A percentile compares a stretch with the other conserved stretches of the same genome.
These are phyloP conservation scores for Calliphora vomitoria DNA, from an alignment of 2,888 invertebrate genomes.

Conservation along the genomic window DNA sequence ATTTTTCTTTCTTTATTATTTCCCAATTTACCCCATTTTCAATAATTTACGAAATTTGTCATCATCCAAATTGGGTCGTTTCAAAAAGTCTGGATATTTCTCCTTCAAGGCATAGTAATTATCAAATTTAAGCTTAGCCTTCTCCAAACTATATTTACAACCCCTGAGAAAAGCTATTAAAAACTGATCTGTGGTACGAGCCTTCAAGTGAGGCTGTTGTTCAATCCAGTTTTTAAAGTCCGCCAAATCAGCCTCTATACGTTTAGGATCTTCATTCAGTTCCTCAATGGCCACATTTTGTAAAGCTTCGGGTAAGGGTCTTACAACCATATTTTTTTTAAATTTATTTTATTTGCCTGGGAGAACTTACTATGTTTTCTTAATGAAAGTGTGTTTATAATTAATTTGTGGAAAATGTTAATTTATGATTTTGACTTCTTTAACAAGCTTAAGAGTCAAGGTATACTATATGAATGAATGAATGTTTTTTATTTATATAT, in stretches of 20 bases:
- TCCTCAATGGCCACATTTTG: constrained; percentile 83
- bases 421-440: constrained; percentile 4
- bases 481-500: constrained; percentile 14
- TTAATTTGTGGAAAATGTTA: constrained; percentile 2
- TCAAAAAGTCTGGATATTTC: constrained; percentile 86
- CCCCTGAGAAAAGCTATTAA: constrained; percentile 85
- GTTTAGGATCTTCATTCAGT: constrained; percentile 84
- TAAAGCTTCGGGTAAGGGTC: constrained; percentile 77
- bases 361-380: constrained; percentile 43
- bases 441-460: neutral
- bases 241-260: constrained; percentile 80
- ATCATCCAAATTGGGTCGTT: constrained; percentile 76
- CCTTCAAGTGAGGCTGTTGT: neutral
- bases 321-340: constrained; percentile 68
- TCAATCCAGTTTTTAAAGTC: constrained; percentile 85
- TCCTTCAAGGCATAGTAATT: constrained; percentile 86
- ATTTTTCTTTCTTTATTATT: neutral
- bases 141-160: constrained; percentile 86
- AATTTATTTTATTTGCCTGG: neutral
- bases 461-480: neutral
- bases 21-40: neutral
- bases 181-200: constrained; percentile 83
- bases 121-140: constrained; percentile 86
- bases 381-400: neutral
- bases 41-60: constrained; percentile 50